Base-by-base conservation (phyloP, 2,113 vertebrate species). In the Lepus americanus region DNA sequence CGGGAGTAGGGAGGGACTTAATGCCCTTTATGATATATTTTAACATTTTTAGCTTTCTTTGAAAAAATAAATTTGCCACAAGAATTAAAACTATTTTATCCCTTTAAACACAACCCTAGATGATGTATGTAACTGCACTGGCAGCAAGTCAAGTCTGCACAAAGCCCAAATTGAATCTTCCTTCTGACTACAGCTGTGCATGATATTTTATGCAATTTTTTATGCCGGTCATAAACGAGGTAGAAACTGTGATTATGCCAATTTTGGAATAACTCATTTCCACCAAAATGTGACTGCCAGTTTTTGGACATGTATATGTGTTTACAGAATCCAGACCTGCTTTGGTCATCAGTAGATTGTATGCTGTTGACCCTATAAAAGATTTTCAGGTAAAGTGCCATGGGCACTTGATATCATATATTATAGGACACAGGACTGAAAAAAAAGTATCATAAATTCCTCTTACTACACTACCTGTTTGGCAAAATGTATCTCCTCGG, bases 71-170 rank as follows among this genome's bases (percentile, higher is more conserved):
- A 96, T 98, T 98, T 96, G 73, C 94, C 87, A 36, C 97, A 97
- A 97, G 98, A 98, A 98, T 98, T 98, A 98, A 98, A 98, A 93
- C 97, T 95, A 97, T 98, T 98, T 98, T 97, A 98, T 87, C 80
- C 78, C 96, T 98, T 98, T 98, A 98, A 95, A 98, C 87, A 87
- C 95, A 97, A 88, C 97, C 89, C 90, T 59, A 44, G 96, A 97
- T 98, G 98, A 98, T 98, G 96, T 98, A 98, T 97, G 95, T 96
- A 96, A 97, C 79, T 31, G 94, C 97, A 85, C 95, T 98, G 98
- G 98, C 98, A 97, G 96, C 86, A 81, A 39, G 81, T 98, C 98
- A 98, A 98, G 96, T 97, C 97, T 95, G 84, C 93, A 98, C 97
- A 98, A 98, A 98, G 94, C 95, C 97, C 97, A 97, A 98, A 98